Evolutionary conservation across 2,888 invertebrate genomes (phyloP), one percentile per base, ranked within the genome.

Genomic region (Anaspis maculata): DNA sequence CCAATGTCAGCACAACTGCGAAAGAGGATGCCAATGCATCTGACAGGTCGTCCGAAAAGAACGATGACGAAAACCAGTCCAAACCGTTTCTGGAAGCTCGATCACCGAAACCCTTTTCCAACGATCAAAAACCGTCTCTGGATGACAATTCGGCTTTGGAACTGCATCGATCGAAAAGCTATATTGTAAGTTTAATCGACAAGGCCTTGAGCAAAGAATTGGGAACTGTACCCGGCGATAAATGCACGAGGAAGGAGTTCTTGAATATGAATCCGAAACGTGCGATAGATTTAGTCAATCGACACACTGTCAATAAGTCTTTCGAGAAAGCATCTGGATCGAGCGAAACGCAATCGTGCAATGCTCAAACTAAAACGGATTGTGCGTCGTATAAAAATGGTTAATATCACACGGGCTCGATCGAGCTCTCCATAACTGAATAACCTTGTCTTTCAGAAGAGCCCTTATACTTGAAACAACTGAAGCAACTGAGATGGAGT

Each of bases 101-200:
- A 19, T 19, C 19, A 9, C 9, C 19, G 19, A 19, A 19, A 9
- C 5, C 5, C 9, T 19, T 6, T 19, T 19, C 9, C 19, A 9
- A 19, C 27, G 26, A 26, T 9, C 25, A 22, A 7, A 37, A 37
- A 13, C 33, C 29, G 4, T 28, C 30, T 27, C 30, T 56, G 29
- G 58, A 60, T 27, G 59, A 55, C 14, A 46, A 46, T 15, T 54
- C 64, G 16, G 65, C 66, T 4, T 35, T 65, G 34, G 67, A 70
- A 42, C 43, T 70, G 21, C 65, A 67, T 22, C 52, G 59, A 14
- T 67, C 64, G 2, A 70, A 69, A 41, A 68, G 64, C 40, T 65
- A 66, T 36, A 67, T 69, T 24, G 60, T 69, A 2, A 61, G 62
- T 47, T 49, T 69, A 27, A 69, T 70, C 33, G 69, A 69, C 34